Conservation (phyloP, 2,797 vertebrate species). For the Catamblyrhynchus diadema region DNA sequence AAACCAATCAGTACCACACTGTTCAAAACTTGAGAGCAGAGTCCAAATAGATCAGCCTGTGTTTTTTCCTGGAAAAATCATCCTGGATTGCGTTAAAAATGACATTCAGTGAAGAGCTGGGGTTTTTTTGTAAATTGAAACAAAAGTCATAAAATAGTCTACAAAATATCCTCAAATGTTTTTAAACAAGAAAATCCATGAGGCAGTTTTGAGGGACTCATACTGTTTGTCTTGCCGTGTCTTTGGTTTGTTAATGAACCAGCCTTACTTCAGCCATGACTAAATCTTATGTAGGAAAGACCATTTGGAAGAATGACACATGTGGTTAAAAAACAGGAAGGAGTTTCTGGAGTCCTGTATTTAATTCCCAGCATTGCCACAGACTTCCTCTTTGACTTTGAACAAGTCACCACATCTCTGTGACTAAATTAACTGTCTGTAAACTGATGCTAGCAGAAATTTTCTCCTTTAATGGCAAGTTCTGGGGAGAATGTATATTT, state of each 20-base stretch:
- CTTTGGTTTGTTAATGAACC: neutral
- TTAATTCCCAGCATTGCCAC: conserved; percentile 34
- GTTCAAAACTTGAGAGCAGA: neutral
- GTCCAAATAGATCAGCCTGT: neutral
- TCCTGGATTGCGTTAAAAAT: neutral
- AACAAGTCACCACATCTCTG: conserved; percentile 3
- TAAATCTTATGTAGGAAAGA: conserved; percentile 9
- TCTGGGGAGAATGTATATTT: neutral
- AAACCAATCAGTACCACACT: neutral
- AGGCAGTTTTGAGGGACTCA: neutral
- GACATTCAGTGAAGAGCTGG: neutral
- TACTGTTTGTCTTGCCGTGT: neutral
- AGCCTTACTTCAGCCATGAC: neutral
- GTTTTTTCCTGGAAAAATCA: neutral
- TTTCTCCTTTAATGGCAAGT: neutral
- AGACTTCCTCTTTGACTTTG: conserved; percentile 25
- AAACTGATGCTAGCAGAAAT: neutral
- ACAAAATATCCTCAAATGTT: neutral
- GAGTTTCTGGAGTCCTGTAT: conserved; percentile 1
- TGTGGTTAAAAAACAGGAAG: conserved; percentile 31
- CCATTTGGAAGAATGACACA: neutral
- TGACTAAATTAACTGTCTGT: neutral
- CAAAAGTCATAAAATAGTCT: neutral
- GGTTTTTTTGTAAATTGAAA: neutral
- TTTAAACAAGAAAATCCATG: neutral